Evolutionary conservation across 2,797 vertebrate species (phyloP), one percentile per base, ranked within the genome.

Genomic region (Argya squamiceps): DNA sequence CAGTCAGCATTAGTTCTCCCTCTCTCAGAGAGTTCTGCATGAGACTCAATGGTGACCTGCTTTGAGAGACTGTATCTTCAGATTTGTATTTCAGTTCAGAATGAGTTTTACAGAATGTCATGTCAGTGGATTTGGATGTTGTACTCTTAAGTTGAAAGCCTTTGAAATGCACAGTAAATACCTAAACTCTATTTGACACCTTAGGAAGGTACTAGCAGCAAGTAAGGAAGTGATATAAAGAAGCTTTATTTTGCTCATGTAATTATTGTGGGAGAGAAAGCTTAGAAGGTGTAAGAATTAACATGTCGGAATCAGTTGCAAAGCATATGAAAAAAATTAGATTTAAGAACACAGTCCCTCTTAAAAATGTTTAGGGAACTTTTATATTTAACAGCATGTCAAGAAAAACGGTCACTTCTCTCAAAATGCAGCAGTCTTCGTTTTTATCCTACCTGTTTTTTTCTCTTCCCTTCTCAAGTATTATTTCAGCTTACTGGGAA

Each of bases 11-110:
- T 60, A 70, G 19, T 22, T 63, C 21, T 47, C 4, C 27, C 5
- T 56, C 13, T 68, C 22, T 63, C 0, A 0, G 5, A 74, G 23
- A 30, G 18, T 39, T 91, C 21, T 10, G 10, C 37, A 29, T 26
- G 23, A 62, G 79, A 65, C 44, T 78, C 15, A 12, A 6, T 30
- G 26, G 29, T 84, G 81, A 71, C 34, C 15, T 83, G n/a, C 30
- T 68, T 71, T 69, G 68, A 77, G 56, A 81, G 49, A 10, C 56
- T 39, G 3, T 44, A 18, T 78, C 62, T 86, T 90, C 60, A 52
- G 26, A 41, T 65, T 39, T 62, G 5, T 74, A 27, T 77, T 80
- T 55, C 18, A 41, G 34, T 29, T 84, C 69, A 77, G 46, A 58
- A 36, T 43, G 71, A 18, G 37, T 58, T 74, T 62, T 70, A 49